A percentile compares a stretch with the other conserved stretches of the same genome.
phyloP scores from a whole-genome alignment of 2,888 invertebrate genomes.

The Acleris sparsana region DNA sequence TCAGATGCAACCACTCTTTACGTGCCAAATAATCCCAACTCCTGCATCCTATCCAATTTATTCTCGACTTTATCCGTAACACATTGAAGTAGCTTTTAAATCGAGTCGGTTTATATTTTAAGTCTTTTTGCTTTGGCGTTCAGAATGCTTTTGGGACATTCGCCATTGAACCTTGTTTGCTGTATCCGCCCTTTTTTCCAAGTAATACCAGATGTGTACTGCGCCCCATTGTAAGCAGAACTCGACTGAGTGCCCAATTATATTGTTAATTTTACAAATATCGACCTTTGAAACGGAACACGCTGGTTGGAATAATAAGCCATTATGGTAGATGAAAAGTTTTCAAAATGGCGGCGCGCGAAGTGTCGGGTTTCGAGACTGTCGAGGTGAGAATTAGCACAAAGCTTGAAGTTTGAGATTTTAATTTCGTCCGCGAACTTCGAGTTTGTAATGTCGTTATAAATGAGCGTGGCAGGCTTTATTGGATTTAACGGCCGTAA shows the following conservation, averaged over 20 bases:
- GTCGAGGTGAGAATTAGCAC: constrained; percentile 26
- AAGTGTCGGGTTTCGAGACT: constrained; percentile 50
- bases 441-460: constrained; percentile 14
- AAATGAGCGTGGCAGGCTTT: constrained; percentile 15
- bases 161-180: constrained; percentile 76
- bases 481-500: constrained; percentile 1
- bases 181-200: constrained; percentile 81
- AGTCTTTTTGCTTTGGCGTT: constrained; percentile 32
- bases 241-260: constrained; percentile 79
- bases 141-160: constrained; percentile 69
- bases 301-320: constrained; percentile 75
- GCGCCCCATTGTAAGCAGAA: constrained; percentile 57
- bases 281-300: constrained; percentile 76
- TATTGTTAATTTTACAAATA: constrained; percentile 83
- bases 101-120: constrained; percentile 32
- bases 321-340: constrained; percentile 56
- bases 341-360: constrained; percentile 42
- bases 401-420: constrained; percentile 34
- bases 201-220: constrained; percentile 70
- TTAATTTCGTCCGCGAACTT: constrained; percentile 25
- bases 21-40: constrained; percentile 45
- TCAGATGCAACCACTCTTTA: constrained; percentile 68
- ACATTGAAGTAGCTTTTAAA: constrained; percentile 41
- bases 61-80: constrained; percentile 40
- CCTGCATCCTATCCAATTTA: constrained; percentile 38